Conservation (phyloP, 1,140 invertebrate genomes). For the Arion vulgaris region DNA sequence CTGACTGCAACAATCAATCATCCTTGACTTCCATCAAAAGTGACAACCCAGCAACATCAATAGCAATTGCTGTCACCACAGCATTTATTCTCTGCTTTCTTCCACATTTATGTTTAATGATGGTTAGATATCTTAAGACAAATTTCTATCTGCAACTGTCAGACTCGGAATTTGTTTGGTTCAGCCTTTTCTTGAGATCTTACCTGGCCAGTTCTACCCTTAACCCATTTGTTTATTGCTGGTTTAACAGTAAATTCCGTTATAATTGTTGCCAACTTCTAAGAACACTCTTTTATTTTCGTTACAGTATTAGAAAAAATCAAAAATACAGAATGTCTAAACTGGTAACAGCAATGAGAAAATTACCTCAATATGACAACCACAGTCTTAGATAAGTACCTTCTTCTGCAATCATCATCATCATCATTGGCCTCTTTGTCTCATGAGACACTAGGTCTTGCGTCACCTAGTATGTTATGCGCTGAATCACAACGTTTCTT, state of each 20-base stretch:
- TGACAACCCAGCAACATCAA: constrained; percentile 37
- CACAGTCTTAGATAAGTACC: no score
- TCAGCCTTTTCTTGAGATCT: constrained; percentile 46
- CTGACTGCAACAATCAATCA: no score
- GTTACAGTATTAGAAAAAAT: background rate
- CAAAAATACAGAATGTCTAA: no score
- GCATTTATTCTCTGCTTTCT: constrained; percentile 53
- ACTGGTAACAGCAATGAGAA: no score
- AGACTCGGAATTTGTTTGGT: constrained; percentile 33
- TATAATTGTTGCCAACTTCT: background rate
- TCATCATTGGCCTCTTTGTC: no score
- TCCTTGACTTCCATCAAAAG: background rate
- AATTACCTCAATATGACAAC: no score
- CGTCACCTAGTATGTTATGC: no score
- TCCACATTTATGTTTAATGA: constrained; percentile 43
- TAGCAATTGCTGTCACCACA: constrained; percentile 47
- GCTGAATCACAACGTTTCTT: no score
- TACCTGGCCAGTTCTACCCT: constrained; percentile 45
- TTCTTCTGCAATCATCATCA: no score
- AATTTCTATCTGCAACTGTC: constrained; percentile 37
- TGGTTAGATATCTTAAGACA: constrained; percentile 20
- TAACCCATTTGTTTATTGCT: constrained; percentile 49
- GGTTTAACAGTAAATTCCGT: constrained; percentile 38
- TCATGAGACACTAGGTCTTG: no score
- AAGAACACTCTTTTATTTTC: background rate